A percentile compares a stretch with the other conserved stretches of the same genome.
Conservation (phyloP, 2,888 invertebrate species). For the Cerastis leucographa region DNA sequence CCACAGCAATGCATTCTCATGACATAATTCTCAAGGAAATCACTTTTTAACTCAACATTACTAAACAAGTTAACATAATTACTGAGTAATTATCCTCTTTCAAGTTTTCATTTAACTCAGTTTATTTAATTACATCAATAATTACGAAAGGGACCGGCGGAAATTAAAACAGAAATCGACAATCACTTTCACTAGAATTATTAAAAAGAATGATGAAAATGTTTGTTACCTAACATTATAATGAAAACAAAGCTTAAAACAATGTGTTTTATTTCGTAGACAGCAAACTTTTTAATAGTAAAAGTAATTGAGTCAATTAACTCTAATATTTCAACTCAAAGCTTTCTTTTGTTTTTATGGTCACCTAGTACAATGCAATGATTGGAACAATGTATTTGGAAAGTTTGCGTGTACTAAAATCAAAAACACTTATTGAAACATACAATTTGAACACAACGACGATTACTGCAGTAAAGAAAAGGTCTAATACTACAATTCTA, state of each 20-base stretch:
- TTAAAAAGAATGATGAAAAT: constrained; percentile 47
- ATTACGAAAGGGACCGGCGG: constrained; percentile 33
- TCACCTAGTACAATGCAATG: constrained; percentile 32
- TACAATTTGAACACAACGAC: neutral
- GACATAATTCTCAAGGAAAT: constrained; percentile 38
- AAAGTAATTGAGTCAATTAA: constrained; percentile 47
- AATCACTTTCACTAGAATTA: constrained; percentile 58
- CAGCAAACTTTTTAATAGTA: constrained; percentile 37
- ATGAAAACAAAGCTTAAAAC: constrained; percentile 41
- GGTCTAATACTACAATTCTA: neutral
- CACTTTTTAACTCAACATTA: constrained; percentile 4
- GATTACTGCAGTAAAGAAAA: neutral
- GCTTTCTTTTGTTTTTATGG: constrained; percentile 56
- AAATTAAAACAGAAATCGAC: constrained; percentile 47
- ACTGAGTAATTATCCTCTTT: constrained; percentile 17
- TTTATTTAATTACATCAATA: constrained; percentile 36
- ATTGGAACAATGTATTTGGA: constrained; percentile 50
- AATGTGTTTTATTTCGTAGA: constrained; percentile 31
- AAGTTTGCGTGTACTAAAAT: constrained; percentile 35
- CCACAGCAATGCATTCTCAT: neutral
- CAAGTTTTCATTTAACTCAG: constrained; percentile 15
- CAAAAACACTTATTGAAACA: neutral
- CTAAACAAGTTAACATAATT: constrained; percentile 19
- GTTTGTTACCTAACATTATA: constrained; percentile 38
- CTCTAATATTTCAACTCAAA: constrained; percentile 39